Percentiles rank a stretch among this genome's conserved stretches.
phyloP scores from a whole-genome alignment of 2,888 invertebrate genomes.

The Mactromeris polynyma region DNA sequence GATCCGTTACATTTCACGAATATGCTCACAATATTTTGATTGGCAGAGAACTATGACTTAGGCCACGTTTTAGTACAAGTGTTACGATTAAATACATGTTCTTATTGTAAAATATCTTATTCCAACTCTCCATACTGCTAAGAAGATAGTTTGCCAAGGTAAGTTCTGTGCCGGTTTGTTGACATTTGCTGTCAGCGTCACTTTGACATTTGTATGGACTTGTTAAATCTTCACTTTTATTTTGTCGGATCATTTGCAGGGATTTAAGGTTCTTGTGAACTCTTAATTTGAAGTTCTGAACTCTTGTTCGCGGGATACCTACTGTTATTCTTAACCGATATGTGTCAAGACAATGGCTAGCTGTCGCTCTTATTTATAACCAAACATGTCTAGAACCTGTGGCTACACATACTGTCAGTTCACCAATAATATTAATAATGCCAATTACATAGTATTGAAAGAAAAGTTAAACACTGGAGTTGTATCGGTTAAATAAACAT shows the following conservation, averaged over 20 bases:
- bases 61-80: not conserved
- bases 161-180: not conserved
- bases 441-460: too few relatives aligned
- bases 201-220: constrained; percentile 4
- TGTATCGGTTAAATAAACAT: not conserved
- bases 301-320: too few relatives aligned
- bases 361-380: too few relatives aligned
- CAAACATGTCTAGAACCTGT: too few relatives aligned
- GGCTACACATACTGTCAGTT: too few relatives aligned
- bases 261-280: too few relatives aligned
- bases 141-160: not conserved
- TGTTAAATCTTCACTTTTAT: not conserved
- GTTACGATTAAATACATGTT: not conserved
- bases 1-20: constrained; percentile 8
- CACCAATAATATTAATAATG: too few relatives aligned
- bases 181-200: constrained; percentile 11
- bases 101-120: not conserved
- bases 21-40: not conserved
- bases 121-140: not conserved
- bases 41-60: not conserved
- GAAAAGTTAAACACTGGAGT: too few relatives aligned
- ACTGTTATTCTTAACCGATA: too few relatives aligned
- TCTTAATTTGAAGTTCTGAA: too few relatives aligned
- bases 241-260: too few relatives aligned
- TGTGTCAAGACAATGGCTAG: too few relatives aligned